Evolutionary conservation across 1,140 invertebrate species (phyloP), one percentile per base, ranked within the genome.

Genomic region (Wasmannia auropunctata): DNA sequence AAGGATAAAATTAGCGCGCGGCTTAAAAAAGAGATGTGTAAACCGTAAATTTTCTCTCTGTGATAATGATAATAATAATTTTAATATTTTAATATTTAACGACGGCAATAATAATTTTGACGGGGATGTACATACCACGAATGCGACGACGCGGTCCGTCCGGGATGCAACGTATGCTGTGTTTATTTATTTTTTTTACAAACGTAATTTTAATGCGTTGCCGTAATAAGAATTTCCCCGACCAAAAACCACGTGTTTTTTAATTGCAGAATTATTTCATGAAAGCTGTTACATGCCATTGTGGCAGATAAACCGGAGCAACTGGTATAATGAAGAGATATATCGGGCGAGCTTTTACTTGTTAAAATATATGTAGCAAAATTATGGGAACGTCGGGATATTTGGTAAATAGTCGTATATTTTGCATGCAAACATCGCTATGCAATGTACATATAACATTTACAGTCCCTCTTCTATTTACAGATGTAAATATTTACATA

Each of bases 301-400:
- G 51, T 25, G 63, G 49, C 67, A 16, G 51, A 43, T 56, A 72
- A 81, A 72, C 65, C 51, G 34, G n/a, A 16, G 14, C 19, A 22
- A 34, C 34, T 3, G 37, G 8, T 56, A 16, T 81, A 83, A 83
- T 72, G 51, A 83, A 74, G 79, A 83, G 79, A 83, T 46, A 83
- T 72, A 83, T 58, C 56, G 67, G 37, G 3, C 37, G n/a, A 28
- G 79, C 51, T 58, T 83, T 69, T 83, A 74, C 51, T 74, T 58
- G 67, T 72, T 83, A 83, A 83, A 83, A 83, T 83, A 34, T 34
- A 25, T 72, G 49, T 74, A 83, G 74, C 79, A 43, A 83, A 83
- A 83, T 83, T 83, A 83, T 83, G 51, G 79, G 65, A 58, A 83
- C 43, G 79, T 74, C 51, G 79, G 63, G 51, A 74, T 83, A 83